Evolutionary conservation across 35 echinoderm and acorn worm genomes (phyloP).

Genomic region (Holothuria glaberrima): DNA sequence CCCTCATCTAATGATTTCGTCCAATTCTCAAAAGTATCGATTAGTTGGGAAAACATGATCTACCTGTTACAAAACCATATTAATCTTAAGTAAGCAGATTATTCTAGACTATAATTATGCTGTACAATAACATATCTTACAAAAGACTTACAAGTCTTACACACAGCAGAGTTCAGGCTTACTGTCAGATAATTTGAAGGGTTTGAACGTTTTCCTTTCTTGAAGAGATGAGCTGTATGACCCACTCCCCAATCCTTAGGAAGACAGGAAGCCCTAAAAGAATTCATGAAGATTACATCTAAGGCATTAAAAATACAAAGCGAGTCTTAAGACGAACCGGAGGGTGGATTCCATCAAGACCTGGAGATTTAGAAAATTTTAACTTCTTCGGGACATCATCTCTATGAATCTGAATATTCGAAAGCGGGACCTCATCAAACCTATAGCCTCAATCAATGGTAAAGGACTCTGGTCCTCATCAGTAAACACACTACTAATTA

Average conservation of each 20-base stretch:
- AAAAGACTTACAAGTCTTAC: slow-evolving; percentile 7
- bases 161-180: not conserved
- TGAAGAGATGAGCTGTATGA: not conserved
- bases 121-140: not conserved
- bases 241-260: not conserved
- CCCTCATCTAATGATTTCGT: slow-evolving; percentile 47
- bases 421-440: no score
- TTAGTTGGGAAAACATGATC: not conserved
- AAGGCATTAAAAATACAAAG: not conserved
- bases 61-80: not conserved
- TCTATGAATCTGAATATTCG: no score
- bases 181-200: not conserved
- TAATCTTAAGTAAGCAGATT: not conserved
- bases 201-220: not conserved
- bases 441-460: no score
- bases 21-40: slow-evolving; percentile 47
- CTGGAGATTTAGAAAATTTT: no score
- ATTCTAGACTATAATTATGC: not conserved
- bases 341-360: not conserved
- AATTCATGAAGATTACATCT: not conserved
- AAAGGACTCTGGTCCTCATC: no score
- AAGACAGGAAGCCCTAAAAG: not conserved
- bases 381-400: no score
- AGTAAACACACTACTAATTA: no score
- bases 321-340: not conserved